These are phyloP conservation scores for Meriones psammophilus DNA, from an alignment of 2,797 vertebrate species.

Conservation along the genomic window DNA sequence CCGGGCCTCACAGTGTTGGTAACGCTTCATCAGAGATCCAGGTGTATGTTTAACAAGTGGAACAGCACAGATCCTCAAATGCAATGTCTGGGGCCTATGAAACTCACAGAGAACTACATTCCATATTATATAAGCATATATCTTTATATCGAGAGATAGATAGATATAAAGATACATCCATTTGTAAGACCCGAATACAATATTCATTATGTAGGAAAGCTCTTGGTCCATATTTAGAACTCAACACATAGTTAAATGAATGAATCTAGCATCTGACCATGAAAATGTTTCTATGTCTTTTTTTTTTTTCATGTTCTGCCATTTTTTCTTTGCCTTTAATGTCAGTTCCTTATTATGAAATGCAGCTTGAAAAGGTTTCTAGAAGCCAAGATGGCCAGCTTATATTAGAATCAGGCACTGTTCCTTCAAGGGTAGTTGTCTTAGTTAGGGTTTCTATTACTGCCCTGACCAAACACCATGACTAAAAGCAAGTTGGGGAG, in stretches of 20 bases:
- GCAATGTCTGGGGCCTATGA: background rate
- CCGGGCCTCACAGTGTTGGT: background rate
- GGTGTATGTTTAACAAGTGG: background rate
- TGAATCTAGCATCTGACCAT: background rate
- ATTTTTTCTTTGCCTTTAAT: slow-evolving; percentile 2
- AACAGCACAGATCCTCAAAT: background rate
- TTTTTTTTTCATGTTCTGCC: background rate
- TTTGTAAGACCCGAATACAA: background rate
- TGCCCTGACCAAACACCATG: background rate
- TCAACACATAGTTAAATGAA: background rate
- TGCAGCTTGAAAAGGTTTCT: background rate
- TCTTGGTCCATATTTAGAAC: background rate
- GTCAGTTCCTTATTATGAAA: background rate
- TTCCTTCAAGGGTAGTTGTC: background rate
- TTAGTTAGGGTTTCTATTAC: background rate
- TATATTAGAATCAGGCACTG: slow-evolving; percentile 13
- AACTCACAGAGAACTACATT: background rate
- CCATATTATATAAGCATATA: background rate
- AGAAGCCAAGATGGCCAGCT: background rate
- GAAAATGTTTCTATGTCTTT: background rate
- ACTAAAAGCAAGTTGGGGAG: background rate
- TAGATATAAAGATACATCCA: background rate
- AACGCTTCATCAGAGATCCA: slow-evolving; percentile 37
- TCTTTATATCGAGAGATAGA: background rate
- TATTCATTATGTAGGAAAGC: slow-evolving; percentile 16